Evolutionary conservation across 2,888 invertebrate species (phyloP).

Genomic region (Branchellion lobata): DNA sequence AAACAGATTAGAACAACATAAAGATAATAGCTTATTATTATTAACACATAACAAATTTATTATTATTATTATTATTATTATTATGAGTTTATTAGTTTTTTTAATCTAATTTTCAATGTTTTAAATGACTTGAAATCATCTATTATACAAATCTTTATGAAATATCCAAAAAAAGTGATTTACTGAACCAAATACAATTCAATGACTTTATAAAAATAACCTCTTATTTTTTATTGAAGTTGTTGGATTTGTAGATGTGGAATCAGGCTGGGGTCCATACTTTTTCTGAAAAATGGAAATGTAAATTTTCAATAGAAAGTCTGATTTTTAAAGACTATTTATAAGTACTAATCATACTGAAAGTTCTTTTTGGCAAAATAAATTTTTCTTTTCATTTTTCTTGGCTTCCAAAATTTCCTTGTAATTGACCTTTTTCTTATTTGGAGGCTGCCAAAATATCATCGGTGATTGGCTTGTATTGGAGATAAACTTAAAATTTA

Average conservation of each 20-base stretch:
- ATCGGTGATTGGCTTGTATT: too few relatives aligned
- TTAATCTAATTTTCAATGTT: not conserved
- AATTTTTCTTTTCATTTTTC: constrained; percentile 14
- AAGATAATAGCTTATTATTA: not conserved
- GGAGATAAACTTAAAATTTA: not conserved
- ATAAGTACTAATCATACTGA: not conserved
- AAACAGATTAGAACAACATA: not conserved
- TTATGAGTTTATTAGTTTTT: not conserved
- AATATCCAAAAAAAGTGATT: too few relatives aligned
- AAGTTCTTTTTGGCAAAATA: not conserved
- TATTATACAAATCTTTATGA: too few relatives aligned
- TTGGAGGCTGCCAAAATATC: constrained; percentile 20
- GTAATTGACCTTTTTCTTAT: constrained; percentile 28
- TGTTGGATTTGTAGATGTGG: not conserved
- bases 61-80: not conserved
- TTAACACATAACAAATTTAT: too few relatives aligned
- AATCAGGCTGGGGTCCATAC: not conserved
- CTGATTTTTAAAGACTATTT: not conserved
- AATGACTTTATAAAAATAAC: not conserved
- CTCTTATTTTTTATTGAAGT: not conserved
- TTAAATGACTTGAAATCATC: too few relatives aligned
- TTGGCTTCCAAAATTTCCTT: constrained; percentile 19
- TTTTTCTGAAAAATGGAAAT: not conserved
- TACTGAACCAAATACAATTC: too few relatives aligned
- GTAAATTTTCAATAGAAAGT: not conserved